Conservation (phyloP, 2,888 invertebrate species). For the Phymatocera aterrima region DNA sequence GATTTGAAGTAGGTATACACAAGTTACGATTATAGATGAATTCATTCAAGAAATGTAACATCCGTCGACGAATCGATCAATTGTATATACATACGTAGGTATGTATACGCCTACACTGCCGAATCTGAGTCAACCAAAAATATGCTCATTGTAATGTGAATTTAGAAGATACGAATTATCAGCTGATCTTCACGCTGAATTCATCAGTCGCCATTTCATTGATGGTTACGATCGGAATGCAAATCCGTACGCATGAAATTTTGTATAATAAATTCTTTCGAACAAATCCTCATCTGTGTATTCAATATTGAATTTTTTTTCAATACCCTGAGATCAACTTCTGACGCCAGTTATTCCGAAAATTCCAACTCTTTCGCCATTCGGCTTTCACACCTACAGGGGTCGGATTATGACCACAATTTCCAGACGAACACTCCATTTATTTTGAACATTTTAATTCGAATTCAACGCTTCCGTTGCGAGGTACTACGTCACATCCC, state of each 20-base stretch:
- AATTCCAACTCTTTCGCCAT: no score
- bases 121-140: neutral
- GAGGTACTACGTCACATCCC: no score
- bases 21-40: neutral
- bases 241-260: neutral
- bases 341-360: no score
- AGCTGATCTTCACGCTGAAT: neutral
- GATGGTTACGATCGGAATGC: neutral
- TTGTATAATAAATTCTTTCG: neutral
- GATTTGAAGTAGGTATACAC: conserved; percentile 41
- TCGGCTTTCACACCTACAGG: no score
- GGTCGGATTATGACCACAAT: no score
- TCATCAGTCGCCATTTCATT: neutral
- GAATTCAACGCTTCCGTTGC: no score
- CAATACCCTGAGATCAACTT: neutral
- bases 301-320: neutral
- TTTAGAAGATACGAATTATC: neutral
- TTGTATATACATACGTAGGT: conserved; percentile 15
- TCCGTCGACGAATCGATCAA: neutral
- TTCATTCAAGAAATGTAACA: neutral
- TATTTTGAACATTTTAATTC: no score
- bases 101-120: no score
- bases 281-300: neutral
- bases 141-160: neutral
- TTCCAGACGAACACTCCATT: no score